phyloP scores from a whole-genome alignment of 53 echinoderm and acorn worm genomes.

The Mesocentrotus franciscanus region DNA sequence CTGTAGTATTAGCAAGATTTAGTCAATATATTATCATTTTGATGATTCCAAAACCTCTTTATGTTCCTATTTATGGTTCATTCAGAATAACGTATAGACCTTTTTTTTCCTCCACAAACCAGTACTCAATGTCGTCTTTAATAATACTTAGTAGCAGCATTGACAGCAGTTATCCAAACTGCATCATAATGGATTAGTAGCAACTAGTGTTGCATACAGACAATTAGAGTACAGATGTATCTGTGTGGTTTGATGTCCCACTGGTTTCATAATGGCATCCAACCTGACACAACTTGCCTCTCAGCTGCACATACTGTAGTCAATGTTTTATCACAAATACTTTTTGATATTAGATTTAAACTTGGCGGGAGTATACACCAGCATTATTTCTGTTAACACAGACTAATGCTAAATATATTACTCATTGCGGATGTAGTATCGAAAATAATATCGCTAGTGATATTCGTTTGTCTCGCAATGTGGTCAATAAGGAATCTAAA shows the following conservation, averaged over 20 bases:
- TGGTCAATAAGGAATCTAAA: no score
- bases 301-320: conserved; percentile 6
- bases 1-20: no score
- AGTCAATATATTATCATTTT: no score
- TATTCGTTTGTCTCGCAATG: no score
- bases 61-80: no score
- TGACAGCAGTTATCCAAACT: not conserved
- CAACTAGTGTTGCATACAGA: not conserved
- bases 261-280: not conserved
- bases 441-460: no score
- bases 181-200: not conserved
- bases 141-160: not conserved
- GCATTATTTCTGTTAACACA: not conserved
- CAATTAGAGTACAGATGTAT: no score
- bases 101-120: no score
- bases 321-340: not conserved
- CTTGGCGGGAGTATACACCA: not conserved
- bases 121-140: not conserved
- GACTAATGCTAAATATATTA: no score
- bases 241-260: not conserved
- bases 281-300: not conserved
- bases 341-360: conserved; percentile 25
- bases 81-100: no score
- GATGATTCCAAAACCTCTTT: no score
- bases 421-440: no score